Evolutionary conservation across 1,140 invertebrate genomes (phyloP), one percentile per base, ranked within the genome.

Genomic region (Amphibalanus amphitrite): DNA sequence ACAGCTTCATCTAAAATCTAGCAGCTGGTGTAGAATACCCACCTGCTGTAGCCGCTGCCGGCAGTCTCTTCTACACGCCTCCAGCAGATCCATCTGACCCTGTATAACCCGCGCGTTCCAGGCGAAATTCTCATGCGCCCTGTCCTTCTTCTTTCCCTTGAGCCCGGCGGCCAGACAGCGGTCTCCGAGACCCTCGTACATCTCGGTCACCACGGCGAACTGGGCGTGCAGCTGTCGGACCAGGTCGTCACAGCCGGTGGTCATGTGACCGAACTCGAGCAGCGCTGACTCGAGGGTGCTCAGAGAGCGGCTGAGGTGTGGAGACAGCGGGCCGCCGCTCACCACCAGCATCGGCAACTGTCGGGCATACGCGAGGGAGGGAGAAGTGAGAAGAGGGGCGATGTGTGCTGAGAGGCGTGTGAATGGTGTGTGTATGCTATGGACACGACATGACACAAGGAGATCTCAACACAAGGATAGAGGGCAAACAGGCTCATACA

Each of bases 71-170:
- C 78, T 77, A 68, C 79, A 78, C 29, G 79, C 78, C n/a, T 76
- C 74, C 67, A 85, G 75, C 28, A 85, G 77, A 73, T 84, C 83
- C 26, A 84, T 78, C 75, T 86, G 85, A 30, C 83, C 83, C 72
- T 83, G 81, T 28, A 86, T 76, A 28, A 86, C 79, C 28, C 84
- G 76, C 28, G 85, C 80, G 76, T 86, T 86, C 84, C 84, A 86
- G 6, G 83, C 82, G 78, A 82, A 85, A 74, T 84, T 85, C 73
- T 86, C 85, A 47, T 75, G 74, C 13, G 81, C 79, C 28, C 76
- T 72, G 29, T 77, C 80, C 10, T 80, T 77, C 76, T 86, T 85
- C 74, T 84, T 83, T 28, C 83, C 83, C 71, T 82, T 82, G 3
- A 85, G 77, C 6, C 83, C 83, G 29, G 64, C 64, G 26, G 64